Evolutionary conservation across 1,140 invertebrate genomes (phyloP).

Genomic region (Brachionus angularis): DNA sequence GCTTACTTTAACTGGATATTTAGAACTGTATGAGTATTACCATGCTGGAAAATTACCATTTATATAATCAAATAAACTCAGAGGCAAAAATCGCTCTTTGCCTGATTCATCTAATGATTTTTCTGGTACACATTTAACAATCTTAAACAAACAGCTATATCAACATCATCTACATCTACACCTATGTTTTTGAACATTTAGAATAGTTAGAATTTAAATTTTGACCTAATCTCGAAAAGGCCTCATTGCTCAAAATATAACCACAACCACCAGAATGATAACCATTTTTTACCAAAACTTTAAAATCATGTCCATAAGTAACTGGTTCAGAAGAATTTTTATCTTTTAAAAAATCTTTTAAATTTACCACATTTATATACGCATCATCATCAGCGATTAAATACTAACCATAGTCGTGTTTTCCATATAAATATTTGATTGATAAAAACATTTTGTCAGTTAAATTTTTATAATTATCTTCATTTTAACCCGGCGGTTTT

Average conservation of each 20-base stretch:
- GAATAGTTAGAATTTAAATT: neutral
- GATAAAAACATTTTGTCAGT: no score
- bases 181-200: slow-evolving; percentile 6
- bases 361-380: slow-evolving; percentile 64
- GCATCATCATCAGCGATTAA: slow-evolving; percentile 91
- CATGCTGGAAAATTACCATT: neutral
- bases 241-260: slow-evolving; percentile 51
- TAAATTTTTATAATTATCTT: no score
- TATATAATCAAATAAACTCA: neutral
- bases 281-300: neutral
- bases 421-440: no score
- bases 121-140: neutral
- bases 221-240: neutral
- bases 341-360: slow-evolving; percentile 52
- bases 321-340: slow-evolving; percentile 47
- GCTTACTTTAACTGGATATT: no score
- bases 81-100: neutral
- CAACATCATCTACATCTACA: slow-evolving; percentile 18
- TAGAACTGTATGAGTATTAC: no score
- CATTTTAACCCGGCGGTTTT: no score
- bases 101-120: slow-evolving; percentile 10
- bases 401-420: slow-evolving; percentile 80
- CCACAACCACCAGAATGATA: slow-evolving; percentile 47
- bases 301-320: slow-evolving; percentile 15
- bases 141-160: slow-evolving; percentile 9